Base-by-base conservation (phyloP, 2,113 vertebrate genomes). In the Campylorhamphus procurvoides region DNA sequence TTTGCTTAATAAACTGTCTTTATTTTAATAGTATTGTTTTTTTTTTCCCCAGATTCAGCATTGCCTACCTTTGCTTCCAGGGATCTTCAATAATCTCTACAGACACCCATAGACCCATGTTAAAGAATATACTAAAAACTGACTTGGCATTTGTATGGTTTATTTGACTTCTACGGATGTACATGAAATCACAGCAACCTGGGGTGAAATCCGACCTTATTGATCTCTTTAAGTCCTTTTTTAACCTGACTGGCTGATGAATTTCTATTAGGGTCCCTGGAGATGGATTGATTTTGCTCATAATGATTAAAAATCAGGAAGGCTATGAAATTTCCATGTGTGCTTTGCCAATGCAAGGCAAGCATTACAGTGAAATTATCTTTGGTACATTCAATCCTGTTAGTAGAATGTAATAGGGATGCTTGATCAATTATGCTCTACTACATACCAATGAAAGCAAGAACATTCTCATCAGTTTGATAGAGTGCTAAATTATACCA, bases 221-320 rank as follows among this genome's bases (percentile, higher is more conserved):
- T 87, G 33, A 84, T 74, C 10, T 27, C 16, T 72, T 74, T 29
- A 87, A 71, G 20, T 35, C 35, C 12, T 85, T 75, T 93, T 84
- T 58, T 37, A 73, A 58, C 17, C 42, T 71, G 31, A 50, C 33
- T 80, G 47, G 18, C 29, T 5, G 4, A 60, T 27, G 82, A 62
- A 71, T 86, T 84, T 82, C 14, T 59, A 33, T 50, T 62, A 81
- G 14, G 12, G 12, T 90, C 46, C 49, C 63, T 72, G n/a, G 74
- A 89, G 77, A 52, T 16, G 27, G 64, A 86, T 59, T 64, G 71
- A 81, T 82, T 94, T 74, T 74, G 9, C 29, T 87, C 0, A 0
- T 44, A 78, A 49, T 72, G 60, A 89, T 75, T 95, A 87, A 89
- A 96, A 95, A 42, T 72, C 56, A 87, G 31, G 31, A 86, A 55